Evolutionary conservation across 2,888 invertebrate species (phyloP).

Genomic region (Pachycephus smyrnensis): DNA sequence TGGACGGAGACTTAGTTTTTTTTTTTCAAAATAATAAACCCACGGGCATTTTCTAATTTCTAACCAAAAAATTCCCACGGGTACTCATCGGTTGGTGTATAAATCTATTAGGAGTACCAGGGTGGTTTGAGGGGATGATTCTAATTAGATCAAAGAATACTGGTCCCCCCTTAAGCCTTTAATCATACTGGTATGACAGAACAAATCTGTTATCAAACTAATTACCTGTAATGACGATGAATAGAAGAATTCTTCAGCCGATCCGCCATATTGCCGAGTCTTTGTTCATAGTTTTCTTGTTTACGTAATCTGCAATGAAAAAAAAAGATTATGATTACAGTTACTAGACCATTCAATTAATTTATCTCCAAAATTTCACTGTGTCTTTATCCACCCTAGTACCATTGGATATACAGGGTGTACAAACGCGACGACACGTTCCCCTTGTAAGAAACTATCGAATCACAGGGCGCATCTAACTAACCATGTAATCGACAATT

Average conservation of each 20-base stretch:
- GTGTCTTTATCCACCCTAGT: background rate
- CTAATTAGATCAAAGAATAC: background rate
- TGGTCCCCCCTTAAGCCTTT: background rate
- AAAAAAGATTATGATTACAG: background rate
- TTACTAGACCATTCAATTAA: background rate
- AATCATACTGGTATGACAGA: background rate
- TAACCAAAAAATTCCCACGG: background rate
- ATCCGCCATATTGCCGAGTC: too few species aligned
- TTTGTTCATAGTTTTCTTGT: too few species aligned
- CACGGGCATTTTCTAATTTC: background rate
- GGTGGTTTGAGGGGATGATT: background rate
- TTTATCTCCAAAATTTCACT: background rate
- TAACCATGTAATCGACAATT: conserved; percentile 65
- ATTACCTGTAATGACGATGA: background rate
- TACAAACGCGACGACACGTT: background rate
- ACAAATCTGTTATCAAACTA: background rate
- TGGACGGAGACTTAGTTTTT: background rate
- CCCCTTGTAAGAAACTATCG: conserved; percentile 37
- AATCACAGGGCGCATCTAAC: conserved; percentile 63
- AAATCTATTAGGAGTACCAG: background rate
- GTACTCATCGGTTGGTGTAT: background rate
- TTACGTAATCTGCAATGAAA: background rate
- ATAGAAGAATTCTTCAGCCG: too few species aligned
- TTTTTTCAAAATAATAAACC: too few species aligned
- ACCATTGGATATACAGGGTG: background rate